A percentile compares a stretch with the other conserved stretches of the same genome.
Conservation (phyloP, 2,797 vertebrate species). For the Cryptoblepharus egeriae region DNA sequence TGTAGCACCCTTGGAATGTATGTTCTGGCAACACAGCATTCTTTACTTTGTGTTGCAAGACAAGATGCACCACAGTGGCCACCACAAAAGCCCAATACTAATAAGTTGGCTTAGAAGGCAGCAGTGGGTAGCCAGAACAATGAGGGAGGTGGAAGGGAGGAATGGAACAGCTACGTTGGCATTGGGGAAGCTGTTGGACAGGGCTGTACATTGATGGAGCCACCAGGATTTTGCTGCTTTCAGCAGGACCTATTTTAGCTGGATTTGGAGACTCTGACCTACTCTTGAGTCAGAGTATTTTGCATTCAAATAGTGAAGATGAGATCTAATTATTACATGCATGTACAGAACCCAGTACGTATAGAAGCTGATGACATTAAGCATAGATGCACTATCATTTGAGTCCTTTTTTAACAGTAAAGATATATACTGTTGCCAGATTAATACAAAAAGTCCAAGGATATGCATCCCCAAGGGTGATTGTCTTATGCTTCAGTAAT, state of each 20-base stretch:
- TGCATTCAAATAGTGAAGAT: conserved; percentile 29
- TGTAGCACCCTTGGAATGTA: too few species aligned
- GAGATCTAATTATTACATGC: conserved; percentile 25
- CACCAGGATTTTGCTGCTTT: background rate
- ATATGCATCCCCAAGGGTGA: conserved; percentile 63
- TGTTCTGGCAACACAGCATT: too few species aligned
- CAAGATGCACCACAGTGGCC: too few species aligned
- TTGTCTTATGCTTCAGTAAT: conserved; percentile 75
- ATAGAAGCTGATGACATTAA: conserved; percentile 57
- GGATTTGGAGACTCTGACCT: conserved; percentile 3
- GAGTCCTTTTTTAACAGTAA: conserved; percentile 56
- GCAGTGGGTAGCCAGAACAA: too few species aligned
- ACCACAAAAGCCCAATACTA: too few species aligned
- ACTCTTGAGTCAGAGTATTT: conserved; percentile 37
- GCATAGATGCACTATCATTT: conserved; percentile 48
- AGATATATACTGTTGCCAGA: conserved; percentile 59
- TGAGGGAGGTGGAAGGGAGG: too few species aligned
- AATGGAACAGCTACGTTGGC: too few species aligned
- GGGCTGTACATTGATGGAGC: background rate
- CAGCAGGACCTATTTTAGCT: background rate
- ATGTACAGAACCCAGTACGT: conserved; percentile 49
- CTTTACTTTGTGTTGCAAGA: too few species aligned
- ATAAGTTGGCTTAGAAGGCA: too few species aligned
- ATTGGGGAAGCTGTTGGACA: too few species aligned
- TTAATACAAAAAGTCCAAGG: conserved; percentile 68